These are phyloP conservation scores for Lithodes maja DNA, from an alignment of 2,888 invertebrate genomes.

Conservation along the genomic window DNA sequence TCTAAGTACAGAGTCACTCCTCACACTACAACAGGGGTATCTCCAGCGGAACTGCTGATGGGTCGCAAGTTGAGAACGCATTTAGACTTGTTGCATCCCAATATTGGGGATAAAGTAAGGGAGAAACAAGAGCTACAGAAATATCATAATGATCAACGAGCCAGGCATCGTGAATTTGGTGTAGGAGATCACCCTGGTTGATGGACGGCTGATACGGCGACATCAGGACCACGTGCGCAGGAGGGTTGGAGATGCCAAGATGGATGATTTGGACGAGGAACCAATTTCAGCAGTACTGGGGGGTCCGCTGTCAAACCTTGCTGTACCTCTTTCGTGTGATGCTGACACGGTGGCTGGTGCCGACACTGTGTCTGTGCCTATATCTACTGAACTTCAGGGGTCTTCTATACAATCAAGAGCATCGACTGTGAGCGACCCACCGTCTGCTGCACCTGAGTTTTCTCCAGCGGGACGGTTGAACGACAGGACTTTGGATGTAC, in stretches of 20 bases:
- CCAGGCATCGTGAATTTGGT: not conserved
- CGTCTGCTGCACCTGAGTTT: too few species aligned
- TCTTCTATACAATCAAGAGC: too few species aligned
- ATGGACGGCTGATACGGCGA: not conserved
- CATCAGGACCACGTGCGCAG: not conserved
- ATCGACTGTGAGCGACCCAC: too few species aligned
- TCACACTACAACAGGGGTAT: slow-evolving; percentile 4
- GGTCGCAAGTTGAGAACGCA: not conserved
- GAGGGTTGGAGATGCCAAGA: not conserved
- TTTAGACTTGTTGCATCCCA: not conserved
- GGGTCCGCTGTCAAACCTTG: too few species aligned
- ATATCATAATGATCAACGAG: slow-evolving; percentile 13
- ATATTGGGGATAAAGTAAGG: not conserved
- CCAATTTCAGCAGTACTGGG: too few species aligned
- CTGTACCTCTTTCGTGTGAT: too few species aligned
- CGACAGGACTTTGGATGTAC: too few species aligned
- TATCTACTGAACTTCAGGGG: too few species aligned
- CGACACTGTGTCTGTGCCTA: too few species aligned
- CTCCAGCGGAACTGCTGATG: not conserved
- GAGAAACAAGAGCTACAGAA: slow-evolving; percentile 9
- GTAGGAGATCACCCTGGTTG: not conserved
- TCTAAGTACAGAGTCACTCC: not conserved
- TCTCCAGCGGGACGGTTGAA: too few species aligned
- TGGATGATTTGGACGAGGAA: too few species aligned
- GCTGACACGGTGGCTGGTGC: too few species aligned